Evolutionary conservation across 2,113 vertebrate species (phyloP), one percentile per base, ranked within the genome.

Genomic region (Leucopsar rothschildi): DNA sequence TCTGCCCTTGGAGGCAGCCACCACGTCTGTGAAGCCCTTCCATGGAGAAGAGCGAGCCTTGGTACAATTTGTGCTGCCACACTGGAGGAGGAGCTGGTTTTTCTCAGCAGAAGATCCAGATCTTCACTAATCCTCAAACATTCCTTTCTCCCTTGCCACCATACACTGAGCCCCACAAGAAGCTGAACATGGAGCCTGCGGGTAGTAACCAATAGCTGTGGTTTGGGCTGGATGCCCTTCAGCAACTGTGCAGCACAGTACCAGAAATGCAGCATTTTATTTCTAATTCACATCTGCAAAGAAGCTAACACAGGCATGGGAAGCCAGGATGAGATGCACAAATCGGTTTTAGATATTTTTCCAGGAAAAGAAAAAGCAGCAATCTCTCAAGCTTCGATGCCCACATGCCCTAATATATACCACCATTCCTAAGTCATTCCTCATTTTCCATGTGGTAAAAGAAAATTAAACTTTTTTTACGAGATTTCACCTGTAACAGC

Each of bases 41-140:
- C 18, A 1, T 1, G 1, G 59, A 13, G 25, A 13, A 5, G 6
- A 70, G 31, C 1, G 3, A 40, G 13, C 0, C 0, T 14, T 14
- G 8, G 40, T 15, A 18, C 3, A 1, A 13, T 27, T 35, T 0
- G 2, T 52, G 55, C 50, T 61, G 70, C 70, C 25, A 28, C 49
- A 0, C 18, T 18, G 63, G 15, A 50, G 10, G 16, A 39, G 53
- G 9, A 75, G 18, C 39, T 50, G 4, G 0, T 35, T 63, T 31
- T 68, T 5, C 39, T 73, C 12, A 27, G 39, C 9, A 14, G 27
- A 93, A 57, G 20, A 21, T 29, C 57, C 28, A 86, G 37, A 14
- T 31, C 45, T 12, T 56, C 73, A 29, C 37, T 57, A 35, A 31
- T 19, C 19, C 55, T 16, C 11, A 8, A 42, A 53, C 4, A 2